phyloP scores from a whole-genome alignment of 2,113 vertebrate species.

The Cryptomyrus ogoouensis region DNA sequence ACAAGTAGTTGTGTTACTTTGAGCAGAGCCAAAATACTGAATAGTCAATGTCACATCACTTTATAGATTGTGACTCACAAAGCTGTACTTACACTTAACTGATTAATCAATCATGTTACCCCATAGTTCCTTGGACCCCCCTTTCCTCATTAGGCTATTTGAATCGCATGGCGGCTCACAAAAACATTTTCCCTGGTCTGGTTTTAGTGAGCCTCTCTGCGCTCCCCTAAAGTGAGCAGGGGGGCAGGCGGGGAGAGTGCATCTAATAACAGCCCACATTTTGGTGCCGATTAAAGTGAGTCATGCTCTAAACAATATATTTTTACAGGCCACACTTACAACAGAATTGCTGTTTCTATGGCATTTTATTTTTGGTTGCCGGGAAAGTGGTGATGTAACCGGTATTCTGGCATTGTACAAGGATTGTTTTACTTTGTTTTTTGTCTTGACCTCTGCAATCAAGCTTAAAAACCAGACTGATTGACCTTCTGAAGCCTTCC shows the following conservation, averaged over 20 bases:
- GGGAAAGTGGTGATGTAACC: background rate
- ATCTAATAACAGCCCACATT: background rate
- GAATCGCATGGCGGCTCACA: constrained; percentile 23
- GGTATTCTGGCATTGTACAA: background rate
- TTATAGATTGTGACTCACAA: constrained; percentile 26
- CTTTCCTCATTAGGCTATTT: constrained; percentile 35
- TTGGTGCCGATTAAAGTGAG: background rate
- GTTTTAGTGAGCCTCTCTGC: constrained; percentile 19
- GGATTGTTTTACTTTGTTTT: background rate
- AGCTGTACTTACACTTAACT: constrained; percentile 26
- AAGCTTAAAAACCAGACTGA: background rate
- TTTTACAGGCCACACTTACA: background rate
- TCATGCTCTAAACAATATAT: background rate
- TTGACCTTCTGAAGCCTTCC: background rate
- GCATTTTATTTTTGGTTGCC: background rate
- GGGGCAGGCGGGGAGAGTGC: too few species aligned
- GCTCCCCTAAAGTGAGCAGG: background rate
- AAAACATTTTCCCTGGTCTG: constrained; percentile 18
- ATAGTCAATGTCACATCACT: constrained; percentile 25
- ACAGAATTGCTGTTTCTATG: background rate
- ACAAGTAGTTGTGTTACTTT: constrained; percentile 25
- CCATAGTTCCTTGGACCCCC: background rate
- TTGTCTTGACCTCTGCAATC: background rate
- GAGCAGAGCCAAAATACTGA: constrained; percentile 7
- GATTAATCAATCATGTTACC: constrained; percentile 23